phyloP scores from a whole-genome alignment of 2,888 invertebrate species.

The Drosophila fulvimacula region DNA sequence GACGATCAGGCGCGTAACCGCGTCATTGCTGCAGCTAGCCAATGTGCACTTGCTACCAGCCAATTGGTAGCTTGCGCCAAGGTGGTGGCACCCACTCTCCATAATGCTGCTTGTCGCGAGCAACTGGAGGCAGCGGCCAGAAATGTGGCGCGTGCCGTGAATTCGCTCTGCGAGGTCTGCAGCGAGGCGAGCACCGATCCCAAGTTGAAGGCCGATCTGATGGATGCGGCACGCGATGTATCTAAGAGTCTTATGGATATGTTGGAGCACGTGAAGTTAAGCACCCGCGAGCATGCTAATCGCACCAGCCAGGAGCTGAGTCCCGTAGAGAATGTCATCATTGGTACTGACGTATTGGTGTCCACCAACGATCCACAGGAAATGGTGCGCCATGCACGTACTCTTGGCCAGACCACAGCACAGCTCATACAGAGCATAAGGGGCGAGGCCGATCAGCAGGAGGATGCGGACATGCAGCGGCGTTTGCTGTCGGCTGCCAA shows the following conservation, averaged over 20 bases:
- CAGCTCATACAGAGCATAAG: slow-evolving; percentile 97
- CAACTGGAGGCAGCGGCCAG: slow-evolving; percentile 96
- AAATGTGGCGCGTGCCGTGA: slow-evolving; percentile 96
- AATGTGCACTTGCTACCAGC: slow-evolving; percentile 98
- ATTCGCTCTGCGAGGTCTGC: slow-evolving; percentile 93
- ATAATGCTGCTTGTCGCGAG: slow-evolving; percentile 93
- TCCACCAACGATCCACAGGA: slow-evolving; percentile 95
- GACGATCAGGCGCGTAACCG: slow-evolving; percentile 86
- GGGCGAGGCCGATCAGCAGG: slow-evolving; percentile 95
- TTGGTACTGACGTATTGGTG: slow-evolving; percentile 94
- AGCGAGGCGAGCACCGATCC: slow-evolving; percentile 90
- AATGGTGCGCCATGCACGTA: slow-evolving; percentile 96
- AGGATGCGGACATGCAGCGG: slow-evolving; percentile 94
- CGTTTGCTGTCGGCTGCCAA: slow-evolving; percentile 97
- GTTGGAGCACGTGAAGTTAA: slow-evolving; percentile 93
- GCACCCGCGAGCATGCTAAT: slow-evolving; percentile 88
- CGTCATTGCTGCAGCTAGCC: slow-evolving; percentile 98
- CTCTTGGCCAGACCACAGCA: slow-evolving; percentile 97
- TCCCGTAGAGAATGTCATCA: slow-evolving; percentile 94
- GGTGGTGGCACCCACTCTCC: slow-evolving; percentile 94
- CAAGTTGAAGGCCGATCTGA: slow-evolving; percentile 90
- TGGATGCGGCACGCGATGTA: slow-evolving; percentile 94
- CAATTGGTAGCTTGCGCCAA: slow-evolving; percentile 99
- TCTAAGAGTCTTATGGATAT: slow-evolving; percentile 95
- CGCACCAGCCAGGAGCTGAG: slow-evolving; percentile 90